Conservation (phyloP, 2,888 invertebrate species). For the Himalopsyche kuldschensis region DNA sequence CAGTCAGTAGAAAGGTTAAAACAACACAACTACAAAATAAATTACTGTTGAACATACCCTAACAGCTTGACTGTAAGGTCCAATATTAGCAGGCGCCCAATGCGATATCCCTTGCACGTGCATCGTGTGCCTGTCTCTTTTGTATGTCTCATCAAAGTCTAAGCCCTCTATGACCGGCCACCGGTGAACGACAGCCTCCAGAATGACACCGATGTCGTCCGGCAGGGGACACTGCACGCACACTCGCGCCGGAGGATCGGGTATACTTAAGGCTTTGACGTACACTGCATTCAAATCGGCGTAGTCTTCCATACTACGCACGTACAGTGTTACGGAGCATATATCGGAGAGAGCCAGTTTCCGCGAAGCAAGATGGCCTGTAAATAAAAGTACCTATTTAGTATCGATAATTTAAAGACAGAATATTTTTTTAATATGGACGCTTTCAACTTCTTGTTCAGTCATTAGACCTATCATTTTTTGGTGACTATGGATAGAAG, state of each 20-base stretch:
- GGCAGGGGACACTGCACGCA: constrained; percentile 82
- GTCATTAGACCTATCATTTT: no score
- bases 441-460: no score
- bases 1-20: no score
- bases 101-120: constrained; percentile 95
- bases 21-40: not conserved
- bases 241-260: constrained; percentile 83
- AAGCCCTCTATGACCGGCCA: constrained; percentile 45
- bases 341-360: constrained; percentile 65
- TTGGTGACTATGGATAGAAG: no score
- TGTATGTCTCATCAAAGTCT: constrained; percentile 15
- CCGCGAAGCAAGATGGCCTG: constrained; percentile 58
- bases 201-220: constrained; percentile 68
- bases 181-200: constrained; percentile 68
- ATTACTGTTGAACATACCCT: constrained; percentile 57
- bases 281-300: constrained; percentile 77
- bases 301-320: constrained; percentile 82
- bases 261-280: constrained; percentile 69
- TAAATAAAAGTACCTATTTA: constrained; percentile 41
- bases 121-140: constrained; percentile 72
- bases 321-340: constrained; percentile 81
- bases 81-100: constrained; percentile 98
- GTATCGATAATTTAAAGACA: no score
- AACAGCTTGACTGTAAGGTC: constrained; percentile 92
- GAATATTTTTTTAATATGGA: no score